Conservation (phyloP, 1,140 invertebrate species). For the Anastrepha obliqua region DNA sequence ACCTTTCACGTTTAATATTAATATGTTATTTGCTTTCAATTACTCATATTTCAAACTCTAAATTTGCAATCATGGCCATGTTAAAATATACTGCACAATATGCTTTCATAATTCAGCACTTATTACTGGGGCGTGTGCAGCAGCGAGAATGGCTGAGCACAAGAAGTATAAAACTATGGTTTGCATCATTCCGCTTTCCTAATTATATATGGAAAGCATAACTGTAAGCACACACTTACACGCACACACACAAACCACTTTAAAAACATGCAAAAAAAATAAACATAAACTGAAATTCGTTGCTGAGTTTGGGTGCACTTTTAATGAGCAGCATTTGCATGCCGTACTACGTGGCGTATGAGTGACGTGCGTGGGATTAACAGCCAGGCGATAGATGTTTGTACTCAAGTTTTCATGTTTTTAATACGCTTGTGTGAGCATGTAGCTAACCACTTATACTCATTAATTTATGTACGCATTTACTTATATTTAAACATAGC, state of each 20-base stretch:
- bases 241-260: background rate
- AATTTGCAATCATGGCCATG: background rate
- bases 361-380: slow-evolving; percentile 1
- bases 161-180: background rate
- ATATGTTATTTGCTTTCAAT: too few species aligned
- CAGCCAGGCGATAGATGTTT: background rate
- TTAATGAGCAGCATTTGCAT: slow-evolving; percentile 44
- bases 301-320: background rate
- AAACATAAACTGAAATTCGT: slow-evolving; percentile 20
- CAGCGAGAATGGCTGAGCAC: too few species aligned
- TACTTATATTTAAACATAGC: background rate
- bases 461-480: slow-evolving; percentile 8
- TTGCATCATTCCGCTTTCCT: background rate
- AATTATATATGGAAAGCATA: background rate
- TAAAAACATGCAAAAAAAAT: background rate
- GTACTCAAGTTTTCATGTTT: background rate
- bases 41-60: background rate
- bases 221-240: background rate
- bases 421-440: background rate
- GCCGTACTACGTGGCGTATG: slow-evolving; percentile 27
- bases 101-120: background rate
- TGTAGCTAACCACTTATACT: background rate
- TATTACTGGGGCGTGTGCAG: too few species aligned
- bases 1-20: too few species aligned
- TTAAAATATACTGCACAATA: background rate